Conservation (phyloP, 2,888 invertebrate species). For the Drosophila flavopinicola region DNA sequence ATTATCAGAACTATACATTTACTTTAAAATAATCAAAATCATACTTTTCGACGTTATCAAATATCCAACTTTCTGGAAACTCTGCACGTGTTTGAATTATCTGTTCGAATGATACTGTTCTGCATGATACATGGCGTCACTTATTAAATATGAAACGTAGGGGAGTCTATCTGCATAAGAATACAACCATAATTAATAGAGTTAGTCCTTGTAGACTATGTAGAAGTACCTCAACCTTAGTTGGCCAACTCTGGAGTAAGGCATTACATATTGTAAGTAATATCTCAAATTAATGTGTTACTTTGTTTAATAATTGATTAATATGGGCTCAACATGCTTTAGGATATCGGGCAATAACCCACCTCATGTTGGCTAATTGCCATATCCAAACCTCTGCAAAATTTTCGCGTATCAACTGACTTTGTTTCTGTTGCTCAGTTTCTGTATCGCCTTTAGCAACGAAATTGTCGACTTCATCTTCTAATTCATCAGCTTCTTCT, state of each 20-base stretch:
- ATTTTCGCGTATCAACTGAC: constrained; percentile 44
- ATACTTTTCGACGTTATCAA: constrained; percentile 18
- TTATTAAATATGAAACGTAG: constrained; percentile 18
- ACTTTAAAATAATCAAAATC: constrained; percentile 1
- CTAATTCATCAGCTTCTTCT: neutral
- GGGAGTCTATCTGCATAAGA: constrained; percentile 17
- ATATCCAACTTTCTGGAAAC: constrained; percentile 42
- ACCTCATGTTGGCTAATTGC: constrained; percentile 52
- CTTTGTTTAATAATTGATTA: constrained; percentile 13
- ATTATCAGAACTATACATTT: neutral
- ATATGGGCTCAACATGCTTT: constrained; percentile 26
- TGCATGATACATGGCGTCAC: neutral
- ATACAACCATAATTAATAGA: constrained; percentile 9
- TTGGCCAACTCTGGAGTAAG: constrained; percentile 1
- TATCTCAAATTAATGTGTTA: constrained; percentile 28
- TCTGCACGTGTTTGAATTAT: constrained; percentile 43
- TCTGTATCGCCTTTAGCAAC: neutral
- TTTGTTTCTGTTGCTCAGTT: neutral
- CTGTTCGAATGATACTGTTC: neutral
- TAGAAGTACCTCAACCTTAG: constrained; percentile 34
- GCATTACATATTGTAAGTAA: constrained; percentile 11
- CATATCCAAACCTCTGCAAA: constrained; percentile 74
- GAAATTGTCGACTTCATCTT: neutral
- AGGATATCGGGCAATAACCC: constrained; percentile 31
- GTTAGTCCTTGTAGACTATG: constrained; percentile 12